phyloP scores from a whole-genome alignment of 2,113 vertebrate species.

The Hymenochirus boettgeri region DNA sequence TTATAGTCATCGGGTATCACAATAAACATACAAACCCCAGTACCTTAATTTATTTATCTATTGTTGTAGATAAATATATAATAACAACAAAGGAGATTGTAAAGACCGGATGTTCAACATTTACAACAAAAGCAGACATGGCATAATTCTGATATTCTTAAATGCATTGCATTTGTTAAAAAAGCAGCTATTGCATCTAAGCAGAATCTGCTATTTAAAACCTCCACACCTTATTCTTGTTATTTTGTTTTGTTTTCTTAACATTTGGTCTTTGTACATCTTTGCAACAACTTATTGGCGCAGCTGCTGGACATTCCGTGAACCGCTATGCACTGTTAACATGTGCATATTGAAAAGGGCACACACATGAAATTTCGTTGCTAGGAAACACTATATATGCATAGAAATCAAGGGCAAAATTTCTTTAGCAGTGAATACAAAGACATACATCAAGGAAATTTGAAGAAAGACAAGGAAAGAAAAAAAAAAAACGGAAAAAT shows the following conservation, averaged over 20 bases:
- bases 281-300: constrained; percentile 23
- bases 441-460: constrained; percentile 32
- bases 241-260: constrained; percentile 4
- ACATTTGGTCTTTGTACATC: neutral
- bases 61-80: too few relatives aligned
- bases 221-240: neutral
- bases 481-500: neutral
- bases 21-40: too few relatives aligned
- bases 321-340: constrained; percentile 24
- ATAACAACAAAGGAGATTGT: too few relatives aligned
- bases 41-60: too few relatives aligned
- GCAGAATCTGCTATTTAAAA: too few relatives aligned
- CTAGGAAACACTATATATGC: constrained; percentile 41
- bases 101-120: too few relatives aligned
- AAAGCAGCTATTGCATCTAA: too few relatives aligned
- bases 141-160: too few relatives aligned
- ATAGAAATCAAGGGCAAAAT: constrained; percentile 35
- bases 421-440: constrained; percentile 36
- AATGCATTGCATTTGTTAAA: too few relatives aligned
- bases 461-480: neutral
- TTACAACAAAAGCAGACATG: too few relatives aligned
- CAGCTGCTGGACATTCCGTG: constrained; percentile 20
- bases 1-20: too few relatives aligned
- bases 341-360: constrained; percentile 41
- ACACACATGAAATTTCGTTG: constrained; percentile 26